Conservation (phyloP, 1,140 invertebrate species). For the Halictus rubicundus region DNA sequence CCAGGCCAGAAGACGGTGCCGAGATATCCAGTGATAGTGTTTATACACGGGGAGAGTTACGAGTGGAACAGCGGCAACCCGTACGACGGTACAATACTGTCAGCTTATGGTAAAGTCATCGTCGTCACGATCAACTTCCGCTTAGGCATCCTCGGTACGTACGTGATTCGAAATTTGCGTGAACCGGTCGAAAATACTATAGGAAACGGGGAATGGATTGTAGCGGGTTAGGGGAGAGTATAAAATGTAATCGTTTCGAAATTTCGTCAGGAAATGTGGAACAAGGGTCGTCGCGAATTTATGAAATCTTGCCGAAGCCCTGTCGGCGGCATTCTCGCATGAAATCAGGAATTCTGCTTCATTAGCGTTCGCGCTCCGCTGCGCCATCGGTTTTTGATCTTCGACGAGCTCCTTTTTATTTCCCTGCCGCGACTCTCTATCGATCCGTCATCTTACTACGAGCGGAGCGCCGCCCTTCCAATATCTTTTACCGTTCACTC, state of each 20-base stretch:
- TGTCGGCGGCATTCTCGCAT: slow-evolving; percentile 18
- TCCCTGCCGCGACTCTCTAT: slow-evolving; percentile 16
- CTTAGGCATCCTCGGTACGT: slow-evolving; percentile 93
- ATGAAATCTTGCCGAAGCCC: slow-evolving; percentile 33
- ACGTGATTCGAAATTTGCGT: too few relatives aligned
- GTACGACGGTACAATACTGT: slow-evolving; percentile 93
- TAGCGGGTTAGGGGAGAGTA: background rate
- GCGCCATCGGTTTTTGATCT: slow-evolving; percentile 76
- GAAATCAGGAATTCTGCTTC: slow-evolving; percentile 53
- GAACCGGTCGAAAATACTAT: too few relatives aligned
- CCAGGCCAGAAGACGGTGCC: slow-evolving; percentile 79
- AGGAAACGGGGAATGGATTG: background rate
- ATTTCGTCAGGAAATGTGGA: slow-evolving; percentile 1
- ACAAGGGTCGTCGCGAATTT: slow-evolving; percentile 13
- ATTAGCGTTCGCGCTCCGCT: slow-evolving; percentile 57
- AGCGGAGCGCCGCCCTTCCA: slow-evolving; percentile 17
- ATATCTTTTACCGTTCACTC: slow-evolving; percentile 41
- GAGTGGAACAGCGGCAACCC: slow-evolving; percentile 96
- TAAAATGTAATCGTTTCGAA: slow-evolving; percentile 12
- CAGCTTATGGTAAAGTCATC: slow-evolving; percentile 93
- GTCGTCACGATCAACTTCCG: slow-evolving; percentile 97
- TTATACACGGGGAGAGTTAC: slow-evolving; percentile 95
- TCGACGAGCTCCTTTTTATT: slow-evolving; percentile 45
- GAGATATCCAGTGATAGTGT: slow-evolving; percentile 91
- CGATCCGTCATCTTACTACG: slow-evolving; percentile 35